A percentile compares a stretch with the other conserved stretches of the same genome.
Evolutionary conservation across 2,888 invertebrate genomes (phyloP).

Genomic region (Nomada fabriciana): DNA sequence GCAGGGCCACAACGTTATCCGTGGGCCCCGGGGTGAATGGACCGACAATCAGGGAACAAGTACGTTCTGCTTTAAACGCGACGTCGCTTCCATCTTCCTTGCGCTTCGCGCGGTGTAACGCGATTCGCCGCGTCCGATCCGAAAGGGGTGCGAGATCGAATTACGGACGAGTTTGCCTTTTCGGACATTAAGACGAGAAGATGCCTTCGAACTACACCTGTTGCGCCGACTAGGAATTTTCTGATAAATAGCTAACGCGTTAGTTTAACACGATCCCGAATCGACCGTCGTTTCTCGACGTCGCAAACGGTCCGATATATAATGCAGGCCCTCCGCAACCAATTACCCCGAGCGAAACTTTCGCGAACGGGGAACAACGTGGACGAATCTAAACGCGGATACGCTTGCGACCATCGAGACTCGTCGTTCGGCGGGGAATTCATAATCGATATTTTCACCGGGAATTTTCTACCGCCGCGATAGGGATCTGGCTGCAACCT

Average conservation of each 20-base stretch:
- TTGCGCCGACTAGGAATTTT: slow-evolving; percentile 70
- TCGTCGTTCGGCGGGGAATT: not conserved
- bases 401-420: not conserved
- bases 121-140: slow-evolving; percentile 21
- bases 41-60: not conserved
- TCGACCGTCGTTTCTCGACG: slow-evolving; percentile 36
- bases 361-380: not conserved
- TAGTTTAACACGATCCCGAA: slow-evolving; percentile 56
- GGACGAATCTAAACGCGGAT: not conserved
- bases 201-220: slow-evolving; percentile 70
- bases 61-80: slow-evolving; percentile 1
- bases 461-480: slow-evolving; percentile 1
- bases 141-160: slow-evolving; percentile 35
- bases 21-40: not conserved
- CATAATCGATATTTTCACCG: not conserved
- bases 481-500: slow-evolving; percentile 17
- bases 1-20: not conserved
- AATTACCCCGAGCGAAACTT: slow-evolving; percentile 20
- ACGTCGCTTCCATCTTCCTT: not conserved
- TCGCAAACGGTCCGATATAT: slow-evolving; percentile 34
- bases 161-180: slow-evolving; percentile 50
- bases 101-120: not conserved
- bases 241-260: slow-evolving; percentile 63
- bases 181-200: slow-evolving; percentile 61
- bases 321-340: slow-evolving; percentile 13